Evolutionary conservation across 2,797 vertebrate genomes (phyloP).

Genomic region (Enteromius viviparus): DNA sequence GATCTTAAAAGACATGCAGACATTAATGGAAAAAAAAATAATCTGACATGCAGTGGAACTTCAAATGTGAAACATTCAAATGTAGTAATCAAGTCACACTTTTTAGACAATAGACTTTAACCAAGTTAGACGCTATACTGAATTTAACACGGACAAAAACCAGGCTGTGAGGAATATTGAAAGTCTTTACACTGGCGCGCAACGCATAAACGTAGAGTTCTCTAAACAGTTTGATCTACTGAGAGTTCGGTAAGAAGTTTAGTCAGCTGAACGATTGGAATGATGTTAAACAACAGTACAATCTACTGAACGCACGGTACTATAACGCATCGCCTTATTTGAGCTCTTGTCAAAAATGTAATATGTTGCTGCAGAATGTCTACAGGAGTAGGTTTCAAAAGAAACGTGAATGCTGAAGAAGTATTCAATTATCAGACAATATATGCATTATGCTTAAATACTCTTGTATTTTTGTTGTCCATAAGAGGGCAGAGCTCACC

Average conservation of each 20-base stretch:
- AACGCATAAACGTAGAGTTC: too few species aligned
- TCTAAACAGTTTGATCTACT: neutral
- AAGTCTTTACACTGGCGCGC: neutral
- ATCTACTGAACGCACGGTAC: neutral
- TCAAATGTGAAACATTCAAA: neutral
- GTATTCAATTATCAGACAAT: neutral
- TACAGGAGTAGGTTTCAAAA: neutral
- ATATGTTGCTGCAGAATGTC: neutral
- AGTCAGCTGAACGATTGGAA: neutral
- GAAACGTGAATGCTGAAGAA: neutral
- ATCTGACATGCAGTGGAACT: neutral
- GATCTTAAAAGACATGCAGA: neutral
- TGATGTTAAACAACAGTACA: neutral
- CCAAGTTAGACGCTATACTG: neutral
- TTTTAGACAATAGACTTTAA: neutral
- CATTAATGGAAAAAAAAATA: neutral
- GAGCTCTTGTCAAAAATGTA: neutral
- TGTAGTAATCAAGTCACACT: neutral
- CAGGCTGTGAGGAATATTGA: neutral
- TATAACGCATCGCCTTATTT: neutral
- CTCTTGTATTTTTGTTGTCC: slow-evolving; percentile 5
- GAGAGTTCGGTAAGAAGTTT: neutral
- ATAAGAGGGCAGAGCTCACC: slow-evolving; percentile 33
- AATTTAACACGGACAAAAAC: neutral
- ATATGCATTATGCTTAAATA: neutral